Evolutionary conservation across 1,140 invertebrate species (phyloP).

Genomic region (Tigriopus japonicus): DNA sequence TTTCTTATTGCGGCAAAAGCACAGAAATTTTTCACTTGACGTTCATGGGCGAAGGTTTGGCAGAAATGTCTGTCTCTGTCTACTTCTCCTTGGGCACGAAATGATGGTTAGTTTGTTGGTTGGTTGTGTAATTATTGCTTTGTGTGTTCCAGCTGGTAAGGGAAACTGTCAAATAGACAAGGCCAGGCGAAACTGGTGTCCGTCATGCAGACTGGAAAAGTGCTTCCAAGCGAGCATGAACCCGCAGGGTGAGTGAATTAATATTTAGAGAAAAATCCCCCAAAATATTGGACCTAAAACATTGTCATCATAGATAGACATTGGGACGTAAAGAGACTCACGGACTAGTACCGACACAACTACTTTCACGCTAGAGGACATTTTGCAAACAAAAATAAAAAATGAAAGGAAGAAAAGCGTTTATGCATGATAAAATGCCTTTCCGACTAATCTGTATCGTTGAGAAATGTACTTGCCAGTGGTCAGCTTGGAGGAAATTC

Average conservation of each 20-base stretch:
- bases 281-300: too few species aligned
- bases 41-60: not conserved
- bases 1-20: not conserved
- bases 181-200: conserved; percentile 66
- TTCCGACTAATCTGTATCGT: too few species aligned
- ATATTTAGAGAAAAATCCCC: too few species aligned
- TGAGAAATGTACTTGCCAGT: too few species aligned
- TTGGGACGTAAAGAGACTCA: too few species aligned
- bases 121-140: conserved; percentile 10
- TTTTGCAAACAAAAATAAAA: too few species aligned
- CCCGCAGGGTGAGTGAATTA: conserved; percentile 36
- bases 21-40: not conserved
- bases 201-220: conserved; percentile 55
- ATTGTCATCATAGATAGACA: too few species aligned
- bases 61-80: not conserved
- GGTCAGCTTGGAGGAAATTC: too few species aligned
- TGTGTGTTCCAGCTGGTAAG: conserved; percentile 35
- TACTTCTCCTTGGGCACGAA: not conserved
- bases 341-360: too few species aligned
- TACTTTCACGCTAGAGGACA: too few species aligned
- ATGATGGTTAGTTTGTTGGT: conserved; percentile 16
- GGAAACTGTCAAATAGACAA: conserved; percentile 60
- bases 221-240: conserved; percentile 63
- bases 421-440: too few species aligned
- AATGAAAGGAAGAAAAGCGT: too few species aligned